Evolutionary conservation across 2,888 invertebrate genomes (phyloP), one percentile per base, ranked within the genome.

Genomic region (Dryomyza anilis): DNA sequence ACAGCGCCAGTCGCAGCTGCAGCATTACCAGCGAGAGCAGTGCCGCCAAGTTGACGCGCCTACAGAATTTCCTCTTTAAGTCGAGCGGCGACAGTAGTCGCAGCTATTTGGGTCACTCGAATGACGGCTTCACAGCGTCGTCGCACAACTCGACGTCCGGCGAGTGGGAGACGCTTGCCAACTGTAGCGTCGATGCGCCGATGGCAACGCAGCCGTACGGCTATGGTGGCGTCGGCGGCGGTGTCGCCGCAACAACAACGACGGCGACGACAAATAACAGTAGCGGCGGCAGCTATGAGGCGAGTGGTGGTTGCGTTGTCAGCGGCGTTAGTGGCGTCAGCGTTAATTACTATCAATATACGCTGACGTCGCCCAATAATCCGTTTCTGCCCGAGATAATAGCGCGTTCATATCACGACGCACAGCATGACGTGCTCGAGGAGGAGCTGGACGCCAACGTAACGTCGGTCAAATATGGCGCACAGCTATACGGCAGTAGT

Each of bases 371-470:
- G 1, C 82, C 82, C 10, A 83, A 80, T 68, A 83, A 83, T 76
- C 82, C 82, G 1, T 83, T 83, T 66, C 66, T 83, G 56, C 82
- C 82, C 33, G 82, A 83, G 72, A 83, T 83, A 14, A 82, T 81
- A 4, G 82, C 82, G 7, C 76, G 80, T 39, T 78, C 77, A 27
- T 82, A 81, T 68, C 78, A 80, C 64, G 80, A 75, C 66, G 76
- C 76, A 48, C 78, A 80, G 39, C 75, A 76, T 36, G 78, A 77
- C 10, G 76, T 74, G 30, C 19, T 59, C 6, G 77, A 75, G 8
- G 69, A 73, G 21, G 75, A 78, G 45, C 65, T 78, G 55, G 77
- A 79, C 33, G 72, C 74, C 3, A 78, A 77, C 69, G 72, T 74
- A 29, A 75, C 79, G 8, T 72, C 79, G 12, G 74, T 76, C 0